Base-by-base conservation (phyloP, 1,140 invertebrate genomes). In the Penaeus chinensis region DNA sequence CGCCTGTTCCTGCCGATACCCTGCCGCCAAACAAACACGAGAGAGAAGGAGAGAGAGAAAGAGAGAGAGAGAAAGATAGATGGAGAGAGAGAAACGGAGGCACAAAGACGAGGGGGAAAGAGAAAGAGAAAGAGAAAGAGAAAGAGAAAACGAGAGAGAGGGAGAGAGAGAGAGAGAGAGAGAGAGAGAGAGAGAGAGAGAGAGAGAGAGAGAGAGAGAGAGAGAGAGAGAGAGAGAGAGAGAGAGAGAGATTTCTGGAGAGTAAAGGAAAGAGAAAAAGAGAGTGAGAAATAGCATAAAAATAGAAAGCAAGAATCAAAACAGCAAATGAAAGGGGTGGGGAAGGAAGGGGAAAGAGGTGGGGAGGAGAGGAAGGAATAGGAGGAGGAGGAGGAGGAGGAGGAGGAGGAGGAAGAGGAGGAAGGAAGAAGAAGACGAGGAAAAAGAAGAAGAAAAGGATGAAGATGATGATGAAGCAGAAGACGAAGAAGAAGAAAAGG, bases 1-100 rank as follows among this genome's bases (percentile, higher is more conserved):
- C 84, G 88, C 84, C 88, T 89, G 88, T 89, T 86, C 84, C 84
- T 81, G 88, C 84, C 88, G 88, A 85, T 86, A 89, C 88, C 88
- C 78, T 63, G 82, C 82, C 78, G 77, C 88, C 82, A 84, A 69
- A 89, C 88, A 89, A 89, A 89, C 88, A 89, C 76, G 76, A 37
- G 87, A 60, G 76, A 80, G 82, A 85, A 79, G 61, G 77, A 77
- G 65, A 85, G 77, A 81, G 83, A 74, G 54, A 78, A 61, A 78
- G 24, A 84, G 66, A 87, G 54, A 87, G 65, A 82, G 42, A 74
- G 61, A 87, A 63, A 76, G 69, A 81, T n/a, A 86, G 85, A 81
- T 37, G 79, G 79, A 82, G 42, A 80, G 77, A 71, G 47, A 84
- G 24, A 79, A 32, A 71, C 42, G 65, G 54, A 84, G 78, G 60